Percentiles rank a stretch among this genome's conserved stretches.
Conservation (phyloP, 2,797 vertebrate species). For the Morus bassanus region DNA sequence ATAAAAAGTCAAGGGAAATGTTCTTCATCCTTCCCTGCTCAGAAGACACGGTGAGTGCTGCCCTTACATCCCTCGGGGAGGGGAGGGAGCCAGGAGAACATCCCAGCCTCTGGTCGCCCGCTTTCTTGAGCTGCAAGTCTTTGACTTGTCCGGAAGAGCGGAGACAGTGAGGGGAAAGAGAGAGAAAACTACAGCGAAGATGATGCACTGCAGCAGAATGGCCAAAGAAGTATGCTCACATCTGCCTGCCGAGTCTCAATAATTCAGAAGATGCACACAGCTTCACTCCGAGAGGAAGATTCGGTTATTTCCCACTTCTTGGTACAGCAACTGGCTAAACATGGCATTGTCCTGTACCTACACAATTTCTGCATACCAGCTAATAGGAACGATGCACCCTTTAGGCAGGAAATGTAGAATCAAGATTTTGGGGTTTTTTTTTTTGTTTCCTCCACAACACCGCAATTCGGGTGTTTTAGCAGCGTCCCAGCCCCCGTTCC, state of each 20-base stretch:
- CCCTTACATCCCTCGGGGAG: rapidly evolving
- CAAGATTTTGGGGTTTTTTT: background rate
- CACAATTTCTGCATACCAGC: background rate
- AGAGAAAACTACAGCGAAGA: background rate
- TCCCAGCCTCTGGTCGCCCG: background rate
- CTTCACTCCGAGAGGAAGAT: background rate
- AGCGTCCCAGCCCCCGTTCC: background rate
- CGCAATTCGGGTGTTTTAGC: rapidly evolving
- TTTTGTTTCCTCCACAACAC: background rate
- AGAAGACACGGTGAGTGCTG: background rate
- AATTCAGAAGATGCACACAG: background rate
- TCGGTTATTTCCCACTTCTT: background rate
- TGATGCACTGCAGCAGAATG: background rate
- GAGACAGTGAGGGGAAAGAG: background rate
- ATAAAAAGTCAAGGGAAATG: background rate
- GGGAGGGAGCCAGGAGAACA: background rate
- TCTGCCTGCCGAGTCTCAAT: background rate
- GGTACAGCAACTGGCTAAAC: background rate
- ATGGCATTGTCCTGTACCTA: background rate
- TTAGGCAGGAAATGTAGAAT: background rate
- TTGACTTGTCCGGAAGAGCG: background rate
- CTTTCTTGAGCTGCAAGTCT: background rate
- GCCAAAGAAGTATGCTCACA: rapidly evolving
- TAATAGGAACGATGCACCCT: background rate
- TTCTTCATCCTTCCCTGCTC: background rate